A percentile compares a stretch with the other conserved stretches of the same genome.
Evolutionary conservation across 2,113 vertebrate species (phyloP).

Genomic region (Siphamia tubifer): DNA sequence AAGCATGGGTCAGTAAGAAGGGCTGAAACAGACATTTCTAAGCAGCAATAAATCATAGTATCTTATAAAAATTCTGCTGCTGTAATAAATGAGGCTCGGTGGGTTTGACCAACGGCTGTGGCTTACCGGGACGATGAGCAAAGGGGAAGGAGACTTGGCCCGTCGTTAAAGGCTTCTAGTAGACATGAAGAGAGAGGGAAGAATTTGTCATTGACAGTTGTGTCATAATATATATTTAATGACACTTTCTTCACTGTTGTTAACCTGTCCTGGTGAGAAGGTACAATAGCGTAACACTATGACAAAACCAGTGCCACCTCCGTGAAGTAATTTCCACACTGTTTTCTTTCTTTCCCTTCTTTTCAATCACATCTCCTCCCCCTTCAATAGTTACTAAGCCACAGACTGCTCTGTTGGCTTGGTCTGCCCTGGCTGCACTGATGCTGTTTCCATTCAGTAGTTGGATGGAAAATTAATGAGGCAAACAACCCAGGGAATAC

Average conservation of each 20-base stretch:
- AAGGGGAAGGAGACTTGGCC: constrained; percentile 25
- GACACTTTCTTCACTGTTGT: no score
- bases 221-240: neutral
- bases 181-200: constrained; percentile 15
- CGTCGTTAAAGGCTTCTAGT: constrained; percentile 60
- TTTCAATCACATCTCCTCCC: constrained; percentile 16
- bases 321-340: constrained; percentile 20
- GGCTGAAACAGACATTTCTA: constrained; percentile 33
- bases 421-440: constrained; percentile 35
- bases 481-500: constrained; percentile 57
- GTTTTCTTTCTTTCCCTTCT: neutral
- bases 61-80: constrained; percentile 17
- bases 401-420: constrained; percentile 50
- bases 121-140: constrained; percentile 65
- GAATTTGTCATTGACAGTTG: neutral
- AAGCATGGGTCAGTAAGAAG: constrained; percentile 13
- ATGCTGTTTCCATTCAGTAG: constrained; percentile 64
- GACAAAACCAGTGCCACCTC: constrained; percentile 40
- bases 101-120: constrained; percentile 21
- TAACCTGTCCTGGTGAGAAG: neutral
- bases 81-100: constrained; percentile 23
- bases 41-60: constrained; percentile 14
- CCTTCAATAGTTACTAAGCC: constrained; percentile 39
- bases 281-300: constrained; percentile 1
- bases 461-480: constrained; percentile 66